These are phyloP conservation scores for Ectemnius cavifrons DNA, from an alignment of 2,888 invertebrate species.

Conservation along the genomic window DNA sequence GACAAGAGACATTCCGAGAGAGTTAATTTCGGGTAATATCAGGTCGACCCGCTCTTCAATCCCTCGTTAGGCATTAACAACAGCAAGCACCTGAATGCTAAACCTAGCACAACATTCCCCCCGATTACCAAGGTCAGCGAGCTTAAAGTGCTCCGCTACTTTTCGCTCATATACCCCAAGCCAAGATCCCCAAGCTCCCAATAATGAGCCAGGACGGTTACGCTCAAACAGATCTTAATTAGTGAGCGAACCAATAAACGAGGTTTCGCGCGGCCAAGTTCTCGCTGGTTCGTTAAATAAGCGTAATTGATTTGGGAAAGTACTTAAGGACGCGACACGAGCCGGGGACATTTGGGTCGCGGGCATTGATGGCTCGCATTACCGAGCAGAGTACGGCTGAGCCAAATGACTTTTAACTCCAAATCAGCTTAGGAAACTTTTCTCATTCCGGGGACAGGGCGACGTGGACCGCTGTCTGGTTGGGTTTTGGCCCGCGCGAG, in stretches of 20 bases:
- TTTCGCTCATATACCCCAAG: too few species aligned
- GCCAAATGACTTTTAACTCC: conserved; percentile 56
- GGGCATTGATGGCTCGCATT: conserved; percentile 47
- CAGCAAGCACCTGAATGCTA: too few species aligned
- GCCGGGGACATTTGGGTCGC: conserved; percentile 47
- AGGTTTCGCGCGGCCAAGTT: neutral
- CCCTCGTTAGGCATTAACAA: too few species aligned
- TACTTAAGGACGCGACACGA: conserved; percentile 15
- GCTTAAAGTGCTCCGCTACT: too few species aligned
- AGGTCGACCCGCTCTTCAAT: too few species aligned
- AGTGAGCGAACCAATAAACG: neutral
- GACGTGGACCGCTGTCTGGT: conserved; percentile 28
- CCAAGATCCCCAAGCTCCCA: too few species aligned
- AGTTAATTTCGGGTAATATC: too few species aligned
- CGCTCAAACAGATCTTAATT: neutral
- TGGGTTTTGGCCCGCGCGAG: conserved; percentile 33
- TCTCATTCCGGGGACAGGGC: conserved; percentile 48
- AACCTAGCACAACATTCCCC: too few species aligned
- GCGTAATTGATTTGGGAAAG: conserved; percentile 44
- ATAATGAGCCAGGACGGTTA: neutral
- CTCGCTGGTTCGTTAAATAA: conserved; percentile 26
- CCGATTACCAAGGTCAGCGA: too few species aligned
- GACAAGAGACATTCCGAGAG: too few species aligned
- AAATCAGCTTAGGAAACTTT: conserved; percentile 58
- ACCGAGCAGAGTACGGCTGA: conserved; percentile 49